Evolutionary conservation across 2,797 vertebrate species (phyloP), one percentile per base, ranked within the genome.

Genomic region (Myoxocephalus aenaeus): DNA sequence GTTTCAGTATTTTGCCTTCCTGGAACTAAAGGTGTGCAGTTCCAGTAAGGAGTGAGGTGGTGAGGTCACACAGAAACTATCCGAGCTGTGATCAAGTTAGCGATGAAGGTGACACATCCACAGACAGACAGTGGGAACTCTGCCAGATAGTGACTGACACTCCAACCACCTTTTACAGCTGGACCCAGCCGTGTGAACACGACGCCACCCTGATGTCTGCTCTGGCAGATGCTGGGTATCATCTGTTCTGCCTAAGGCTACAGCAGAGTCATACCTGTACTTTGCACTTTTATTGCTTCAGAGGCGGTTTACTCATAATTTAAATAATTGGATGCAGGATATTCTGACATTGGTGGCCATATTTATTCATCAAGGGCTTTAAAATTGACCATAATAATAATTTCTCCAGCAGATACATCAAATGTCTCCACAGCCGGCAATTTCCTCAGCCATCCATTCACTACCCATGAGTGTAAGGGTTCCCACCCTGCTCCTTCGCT

Each of bases 51-150:
- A 36, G 58, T 22, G 66, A 90, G 85, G 82, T 86, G 34, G 58
- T 22, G 66, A 90, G 85, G 82, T 86, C 82, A 84, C 74, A 70
- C 78, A 42, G 76, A 56, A 68, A 71, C 36, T 73, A 32, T 42
- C 57, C 25, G 54, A 32, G 66, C 65, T 44, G 80, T 86, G 89
- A 83, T 87, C 70, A 32, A 80, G 79, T 88, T 84, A 73, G 46
- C 4, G 73, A 82, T 84, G 86, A 90, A 80, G 87, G 89, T 90
- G 89, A 92, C 86, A 87, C 67, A 80, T 82, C 75, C 68, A 46
- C 62, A 51, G 65, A 51, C 70, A 46, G 61, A 42, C 65, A 61
- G 76, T 54, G 73, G 88, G 87, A 88, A 42, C 70, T 56, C 65
- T 70, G 87, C 88, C 90, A 89, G 86, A 71, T n/a, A 6, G 58